Base-by-base conservation (phyloP, 2,113 vertebrate genomes). In the Albula glossodonta region DNA sequence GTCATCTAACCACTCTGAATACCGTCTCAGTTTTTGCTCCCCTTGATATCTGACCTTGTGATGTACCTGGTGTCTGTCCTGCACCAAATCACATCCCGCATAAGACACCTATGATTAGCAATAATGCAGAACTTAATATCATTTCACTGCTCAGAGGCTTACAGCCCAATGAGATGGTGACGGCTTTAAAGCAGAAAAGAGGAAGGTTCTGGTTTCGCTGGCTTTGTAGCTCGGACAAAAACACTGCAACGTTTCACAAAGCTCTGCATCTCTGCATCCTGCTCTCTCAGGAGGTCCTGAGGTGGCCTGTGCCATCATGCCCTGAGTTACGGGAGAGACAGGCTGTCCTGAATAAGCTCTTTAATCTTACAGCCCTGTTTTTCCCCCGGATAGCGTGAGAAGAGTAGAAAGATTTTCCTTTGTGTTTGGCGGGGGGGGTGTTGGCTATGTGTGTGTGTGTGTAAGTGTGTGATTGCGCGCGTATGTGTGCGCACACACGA, bases 301-400 rank as follows among this genome's bases (percentile, higher is more conserved):
- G 17, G 63, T 5, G 63, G 4, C 4, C 70, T 31, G 22, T 17
- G 6, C 63, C 22, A 9, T 22, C 6, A n/a, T n/a, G 13, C 22
- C 17, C 63, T 70, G 70, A 31, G 70, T 74, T n/a, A 74, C 22
- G 19, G 25, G 80, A 50, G 83, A 66, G 70, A 78, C 86, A 86
- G 86, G 84, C 84, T 87, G 82, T 88, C 78, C 57, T 87, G 81
- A 90, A 56, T 88, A 89, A 83, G 79, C 89, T 51, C 57, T 85
- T 86, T 86, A 83, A 86, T 86, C 84, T 81, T 6, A 6, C 53
- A 60, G 17, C 51, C 12, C 83, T 86, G 41, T 84, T 53, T 78
- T 88, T 57, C 77, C 86, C 78, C 82, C 60, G 78, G 83, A 52
- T 87, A 66, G 81, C 57, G 48, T 88, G 83, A 85, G 48, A 82